Evolutionary conservation across 2,797 vertebrate species (phyloP).

Genomic region (Arrhamphus sclerolepis): DNA sequence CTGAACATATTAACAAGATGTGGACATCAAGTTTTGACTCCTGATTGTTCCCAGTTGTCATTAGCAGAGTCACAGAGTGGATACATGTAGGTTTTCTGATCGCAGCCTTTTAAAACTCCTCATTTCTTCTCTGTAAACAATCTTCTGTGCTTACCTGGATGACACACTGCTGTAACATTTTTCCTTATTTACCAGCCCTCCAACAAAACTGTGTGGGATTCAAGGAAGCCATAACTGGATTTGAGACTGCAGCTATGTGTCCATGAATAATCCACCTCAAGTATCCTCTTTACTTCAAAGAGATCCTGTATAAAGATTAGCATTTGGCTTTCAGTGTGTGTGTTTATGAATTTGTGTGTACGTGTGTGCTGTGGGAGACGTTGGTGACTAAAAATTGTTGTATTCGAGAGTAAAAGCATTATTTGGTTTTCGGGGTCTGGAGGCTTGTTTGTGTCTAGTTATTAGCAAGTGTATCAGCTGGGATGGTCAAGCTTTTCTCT

Average conservation of each 20-base stretch:
- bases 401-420: constrained; percentile 38
- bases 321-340: constrained; percentile 67
- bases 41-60: constrained; percentile 33
- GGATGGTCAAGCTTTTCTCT: constrained; percentile 35
- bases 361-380: no score
- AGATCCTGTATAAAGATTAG: constrained; percentile 76
- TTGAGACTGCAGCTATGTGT: constrained; percentile 69
- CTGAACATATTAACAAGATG: constrained; percentile 42
- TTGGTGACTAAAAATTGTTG: constrained; percentile 72
- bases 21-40: not conserved
- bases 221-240: constrained; percentile 71
- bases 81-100: constrained; percentile 1
- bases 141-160: constrained; percentile 28
- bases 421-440: constrained; percentile 32
- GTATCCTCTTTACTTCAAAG: constrained; percentile 80
- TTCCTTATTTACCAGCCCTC: constrained; percentile 44
- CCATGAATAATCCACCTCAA: constrained; percentile 82
- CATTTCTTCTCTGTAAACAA: constrained; percentile 34
- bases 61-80: constrained; percentile 30
- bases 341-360: no score
- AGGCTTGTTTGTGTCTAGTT: constrained; percentile 35
- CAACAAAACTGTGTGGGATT: constrained; percentile 36
- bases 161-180: constrained; percentile 24
- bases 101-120: constrained; percentile 28
- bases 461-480: constrained; percentile 16